Percentiles rank a stretch among this genome's conserved stretches.
Evolutionary conservation across 2,888 invertebrate species (phyloP).

Genomic region (Heliconius ethilla): DNA sequence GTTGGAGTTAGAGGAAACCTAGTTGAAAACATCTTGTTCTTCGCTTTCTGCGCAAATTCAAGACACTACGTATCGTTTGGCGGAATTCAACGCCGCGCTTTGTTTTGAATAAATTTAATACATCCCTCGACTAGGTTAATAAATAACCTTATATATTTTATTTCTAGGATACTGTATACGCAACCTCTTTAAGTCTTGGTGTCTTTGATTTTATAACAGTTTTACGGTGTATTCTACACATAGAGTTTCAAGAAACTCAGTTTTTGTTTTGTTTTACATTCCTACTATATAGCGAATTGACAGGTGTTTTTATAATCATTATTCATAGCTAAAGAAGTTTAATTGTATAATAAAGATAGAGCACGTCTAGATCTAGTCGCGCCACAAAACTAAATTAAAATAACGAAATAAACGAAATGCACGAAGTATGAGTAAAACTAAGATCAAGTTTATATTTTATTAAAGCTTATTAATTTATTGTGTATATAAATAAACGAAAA

Average conservation of each 20-base stretch:
- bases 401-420: too few species aligned
- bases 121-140: too few species aligned
- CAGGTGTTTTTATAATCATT: background rate
- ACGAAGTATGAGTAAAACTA: background rate
- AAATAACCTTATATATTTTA: too few species aligned
- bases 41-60: background rate
- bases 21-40: too few species aligned
- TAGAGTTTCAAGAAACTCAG: too few species aligned
- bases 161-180: too few species aligned
- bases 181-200: too few species aligned
- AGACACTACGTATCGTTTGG: background rate
- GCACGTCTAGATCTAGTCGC: background rate
- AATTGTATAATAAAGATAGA: background rate
- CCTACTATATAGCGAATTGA: background rate
- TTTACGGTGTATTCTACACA: too few species aligned
- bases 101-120: too few species aligned
- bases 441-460: too few species aligned
- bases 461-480: background rate
- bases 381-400: background rate
- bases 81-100: background rate
- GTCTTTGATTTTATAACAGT: too few species aligned
- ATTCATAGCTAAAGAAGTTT: background rate
- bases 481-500: background rate
- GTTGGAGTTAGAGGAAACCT: too few species aligned
- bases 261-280: background rate